These are phyloP conservation scores for Aythya baeri DNA, from an alignment of 2,113 vertebrate species.

Conservation along the genomic window DNA sequence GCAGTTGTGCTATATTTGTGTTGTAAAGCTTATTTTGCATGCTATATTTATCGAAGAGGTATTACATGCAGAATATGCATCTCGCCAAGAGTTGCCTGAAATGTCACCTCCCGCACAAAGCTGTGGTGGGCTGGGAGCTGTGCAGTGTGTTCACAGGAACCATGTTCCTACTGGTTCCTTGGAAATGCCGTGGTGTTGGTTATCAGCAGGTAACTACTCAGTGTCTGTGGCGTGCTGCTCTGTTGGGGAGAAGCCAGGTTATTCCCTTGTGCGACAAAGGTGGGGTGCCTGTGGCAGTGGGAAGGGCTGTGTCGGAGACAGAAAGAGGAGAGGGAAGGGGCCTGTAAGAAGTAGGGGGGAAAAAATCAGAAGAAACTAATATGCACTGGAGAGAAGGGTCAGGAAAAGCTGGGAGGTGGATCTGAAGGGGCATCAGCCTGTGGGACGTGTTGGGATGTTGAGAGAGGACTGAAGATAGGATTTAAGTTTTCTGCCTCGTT, in stretches of 20 bases:
- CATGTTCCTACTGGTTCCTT: neutral
- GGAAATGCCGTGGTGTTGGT: neutral
- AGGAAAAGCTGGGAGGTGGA: neutral
- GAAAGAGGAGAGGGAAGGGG: neutral
- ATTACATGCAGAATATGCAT: neutral
- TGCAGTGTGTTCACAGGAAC: neutral
- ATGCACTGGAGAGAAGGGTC: neutral
- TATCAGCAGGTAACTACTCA: neutral
- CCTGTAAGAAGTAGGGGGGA: neutral
- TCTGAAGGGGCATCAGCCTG: neutral
- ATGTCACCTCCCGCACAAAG: neutral
- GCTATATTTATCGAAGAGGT: neutral
- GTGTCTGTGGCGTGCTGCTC: neutral
- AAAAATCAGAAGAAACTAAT: neutral
- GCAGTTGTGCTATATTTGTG: neutral
- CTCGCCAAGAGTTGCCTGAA: neutral
- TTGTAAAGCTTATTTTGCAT: neutral
- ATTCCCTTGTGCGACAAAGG: neutral
- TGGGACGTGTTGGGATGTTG: neutral
- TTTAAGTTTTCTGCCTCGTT: neutral
- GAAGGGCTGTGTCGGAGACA: neutral
- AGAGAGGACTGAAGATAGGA: neutral
- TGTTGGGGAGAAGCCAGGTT: neutral
- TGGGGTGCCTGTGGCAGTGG: neutral
- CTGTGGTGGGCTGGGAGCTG: neutral